phyloP scores from a whole-genome alignment of 2,888 invertebrate genomes.

The Cryptocephalus primarius region DNA sequence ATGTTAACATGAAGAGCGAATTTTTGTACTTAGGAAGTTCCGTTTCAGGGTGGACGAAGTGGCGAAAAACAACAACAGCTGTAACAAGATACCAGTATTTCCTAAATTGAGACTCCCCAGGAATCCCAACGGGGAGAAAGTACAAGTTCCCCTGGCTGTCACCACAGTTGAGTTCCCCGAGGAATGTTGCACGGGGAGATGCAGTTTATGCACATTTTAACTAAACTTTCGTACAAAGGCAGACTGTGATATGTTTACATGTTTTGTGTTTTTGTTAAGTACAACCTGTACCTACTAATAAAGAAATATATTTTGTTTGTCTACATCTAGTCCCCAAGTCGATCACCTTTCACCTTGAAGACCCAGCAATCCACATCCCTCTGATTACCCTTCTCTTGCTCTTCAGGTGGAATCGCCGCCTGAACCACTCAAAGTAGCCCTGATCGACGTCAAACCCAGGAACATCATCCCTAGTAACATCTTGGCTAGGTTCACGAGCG shows the following conservation, averaged over 20 bases:
- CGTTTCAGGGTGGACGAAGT: conserved; percentile 28
- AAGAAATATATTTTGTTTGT: no score
- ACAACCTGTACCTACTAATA: no score
- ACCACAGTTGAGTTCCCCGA: conserved; percentile 24
- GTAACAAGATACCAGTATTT: conserved; percentile 25
- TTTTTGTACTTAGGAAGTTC: no score
- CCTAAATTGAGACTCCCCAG: conserved; percentile 31
- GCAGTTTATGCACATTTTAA: conserved; percentile 8
- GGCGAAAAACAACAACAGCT: conserved; percentile 22
- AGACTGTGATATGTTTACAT: conserved; percentile 5
- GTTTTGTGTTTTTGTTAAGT: no score
- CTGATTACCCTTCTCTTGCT: no score
- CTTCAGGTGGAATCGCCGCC: no score
- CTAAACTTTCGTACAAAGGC: conserved; percentile 1
- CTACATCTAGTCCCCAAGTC: no score
- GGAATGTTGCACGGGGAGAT: conserved; percentile 3
- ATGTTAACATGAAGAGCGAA: not conserved
- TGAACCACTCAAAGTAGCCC: no score
- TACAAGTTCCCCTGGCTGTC: conserved; percentile 28
- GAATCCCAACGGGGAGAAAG: conserved; percentile 34
- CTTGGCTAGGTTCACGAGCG: conserved; percentile 14
- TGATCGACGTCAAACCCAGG: no score
- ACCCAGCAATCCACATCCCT: no score
- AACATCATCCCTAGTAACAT: conserved; percentile 3
- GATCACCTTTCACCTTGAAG: no score